Evolutionary conservation across 2,113 vertebrate genomes (phyloP).

Genomic region (Scomber japonicus): DNA sequence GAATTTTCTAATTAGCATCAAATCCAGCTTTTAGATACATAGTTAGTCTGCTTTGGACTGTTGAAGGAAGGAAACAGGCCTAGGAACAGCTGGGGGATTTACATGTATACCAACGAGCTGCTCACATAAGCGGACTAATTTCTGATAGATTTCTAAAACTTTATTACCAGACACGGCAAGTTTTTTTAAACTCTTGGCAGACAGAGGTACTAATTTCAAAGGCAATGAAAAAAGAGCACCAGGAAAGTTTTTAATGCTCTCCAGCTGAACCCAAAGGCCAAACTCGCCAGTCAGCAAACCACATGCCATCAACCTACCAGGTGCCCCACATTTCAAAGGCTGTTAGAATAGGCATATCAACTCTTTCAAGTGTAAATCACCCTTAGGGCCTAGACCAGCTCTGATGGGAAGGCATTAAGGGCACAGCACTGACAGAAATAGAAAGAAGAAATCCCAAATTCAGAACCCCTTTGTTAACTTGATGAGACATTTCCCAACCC

Average conservation of each 20-base stretch:
- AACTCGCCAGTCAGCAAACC: conserved; percentile 39
- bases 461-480: conserved; percentile 28
- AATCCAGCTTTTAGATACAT: neutral
- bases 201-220: conserved; percentile 38
- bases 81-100: neutral
- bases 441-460: conserved; percentile 29
- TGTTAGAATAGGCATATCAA: conserved; percentile 22
- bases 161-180: neutral
- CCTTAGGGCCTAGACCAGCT: conserved; percentile 39
- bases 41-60: neutral
- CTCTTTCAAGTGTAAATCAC: conserved; percentile 54
- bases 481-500: neutral
- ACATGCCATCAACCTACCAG: conserved; percentile 48
- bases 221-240: conserved; percentile 14
- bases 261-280: conserved; percentile 52
- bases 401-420: conserved; percentile 54
- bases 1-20: neutral
- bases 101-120: neutral
- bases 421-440: conserved; percentile 43
- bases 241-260: conserved; percentile 54
- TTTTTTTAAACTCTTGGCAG: conserved; percentile 20
- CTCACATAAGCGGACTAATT: conserved; percentile 5
- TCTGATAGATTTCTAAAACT: conserved; percentile 10
- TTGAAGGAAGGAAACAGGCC: neutral
- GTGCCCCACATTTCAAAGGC: conserved; percentile 55